A percentile compares a stretch with the other conserved stretches of the same genome.
Evolutionary conservation across 2,888 invertebrate species (phyloP).

Genomic region (Tinea pellionella): DNA sequence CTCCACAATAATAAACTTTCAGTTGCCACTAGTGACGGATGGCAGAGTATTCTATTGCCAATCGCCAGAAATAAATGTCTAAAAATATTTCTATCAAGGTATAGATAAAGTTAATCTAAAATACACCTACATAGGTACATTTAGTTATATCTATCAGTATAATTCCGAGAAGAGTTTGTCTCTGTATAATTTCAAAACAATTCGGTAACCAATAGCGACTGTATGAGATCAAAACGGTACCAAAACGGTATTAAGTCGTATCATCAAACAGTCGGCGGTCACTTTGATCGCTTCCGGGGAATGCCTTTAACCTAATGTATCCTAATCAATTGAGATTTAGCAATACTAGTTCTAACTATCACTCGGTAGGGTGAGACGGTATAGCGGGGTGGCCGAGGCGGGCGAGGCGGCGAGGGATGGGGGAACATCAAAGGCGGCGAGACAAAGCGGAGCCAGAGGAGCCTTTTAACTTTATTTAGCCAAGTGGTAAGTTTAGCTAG

Average conservation of each 20-base stretch:
- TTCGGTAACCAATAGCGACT: slow-evolving; percentile 21
- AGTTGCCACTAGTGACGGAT: too few relatives aligned
- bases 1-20: background rate
- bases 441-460: slow-evolving; percentile 40
- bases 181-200: slow-evolving; percentile 9
- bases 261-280: slow-evolving; percentile 20
- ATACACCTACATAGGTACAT: too few relatives aligned
- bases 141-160: too few relatives aligned
- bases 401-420: slow-evolving; percentile 21
- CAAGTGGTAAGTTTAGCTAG: slow-evolving; percentile 70
- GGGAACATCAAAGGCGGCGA: slow-evolving; percentile 64
- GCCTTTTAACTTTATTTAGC: slow-evolving; percentile 71
- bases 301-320: slow-evolving; percentile 39
- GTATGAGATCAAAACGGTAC: background rate
- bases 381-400: slow-evolving; percentile 17
- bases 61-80: too few relatives aligned
- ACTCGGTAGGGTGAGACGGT: slow-evolving; percentile 32
- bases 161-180: background rate
- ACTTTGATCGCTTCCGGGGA: slow-evolving; percentile 56
- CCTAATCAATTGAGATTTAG: slow-evolving; percentile 27
- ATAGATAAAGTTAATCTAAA: too few relatives aligned
- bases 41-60: too few relatives aligned
- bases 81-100: too few relatives aligned
- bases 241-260: background rate
- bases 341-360: slow-evolving; percentile 17